Evolutionary conservation across 2,888 invertebrate genomes (phyloP).

Genomic region (Urechis unicinctus): DNA sequence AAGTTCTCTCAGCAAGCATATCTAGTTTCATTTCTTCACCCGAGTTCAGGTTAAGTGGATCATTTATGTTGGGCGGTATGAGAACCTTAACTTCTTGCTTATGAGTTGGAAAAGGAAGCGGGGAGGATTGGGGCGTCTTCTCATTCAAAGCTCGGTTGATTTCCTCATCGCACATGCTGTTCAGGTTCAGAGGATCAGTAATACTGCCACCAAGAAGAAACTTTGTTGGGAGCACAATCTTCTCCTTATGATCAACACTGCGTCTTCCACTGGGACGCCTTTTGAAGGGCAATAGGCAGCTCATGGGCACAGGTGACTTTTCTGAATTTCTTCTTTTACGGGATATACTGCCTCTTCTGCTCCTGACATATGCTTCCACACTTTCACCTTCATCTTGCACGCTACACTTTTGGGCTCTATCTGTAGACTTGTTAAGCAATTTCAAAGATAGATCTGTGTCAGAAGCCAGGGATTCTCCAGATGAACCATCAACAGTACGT

Average conservation of each 20-base stretch:
- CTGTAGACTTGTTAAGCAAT: too few relatives aligned
- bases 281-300: conserved; percentile 1
- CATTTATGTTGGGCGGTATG: conserved; percentile 85
- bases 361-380: not conserved
- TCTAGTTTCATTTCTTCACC: conserved; percentile 36
- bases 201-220: conserved; percentile 92
- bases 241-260: conserved; percentile 4
- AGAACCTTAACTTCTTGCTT: conserved; percentile 84
- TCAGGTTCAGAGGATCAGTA: conserved; percentile 87
- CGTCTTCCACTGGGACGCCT: conserved; percentile 5
- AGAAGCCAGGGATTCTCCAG: not conserved
- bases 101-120: conserved; percentile 62
- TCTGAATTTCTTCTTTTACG: not conserved
- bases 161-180: conserved; percentile 64
- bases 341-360: not conserved
- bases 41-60: conserved; percentile 73
- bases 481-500: not conserved
- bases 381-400: not conserved
- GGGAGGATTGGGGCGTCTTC: conserved; percentile 88
- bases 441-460: too few relatives aligned
- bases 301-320: not conserved
- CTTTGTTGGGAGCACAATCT: conserved; percentile 78
- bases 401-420: not conserved
- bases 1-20: conserved; percentile 7
- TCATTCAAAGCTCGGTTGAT: conserved; percentile 58